These are phyloP conservation scores for Choreutis nemorana DNA, from an alignment of 2,888 invertebrate species.

Conservation along the genomic window DNA sequence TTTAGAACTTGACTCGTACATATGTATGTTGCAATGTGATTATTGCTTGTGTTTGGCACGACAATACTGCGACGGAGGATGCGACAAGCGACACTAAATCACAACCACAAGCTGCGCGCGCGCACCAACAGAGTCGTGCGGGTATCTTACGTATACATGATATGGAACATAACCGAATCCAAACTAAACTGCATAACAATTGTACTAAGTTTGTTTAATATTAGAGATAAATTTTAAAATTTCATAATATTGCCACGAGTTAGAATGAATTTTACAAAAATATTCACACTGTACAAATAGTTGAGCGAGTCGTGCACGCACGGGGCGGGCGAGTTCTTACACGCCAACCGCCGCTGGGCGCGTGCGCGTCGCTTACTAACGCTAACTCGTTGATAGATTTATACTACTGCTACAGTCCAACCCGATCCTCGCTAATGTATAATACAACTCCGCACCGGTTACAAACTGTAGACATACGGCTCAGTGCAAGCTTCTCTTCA, in stretches of 20 bases:
- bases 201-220: constrained; percentile 46
- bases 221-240: constrained; percentile 50
- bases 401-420: constrained; percentile 21
- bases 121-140: constrained; percentile 13
- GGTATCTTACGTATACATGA: constrained; percentile 21
- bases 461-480: constrained; percentile 4
- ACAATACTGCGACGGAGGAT: constrained; percentile 22
- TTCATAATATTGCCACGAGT: constrained; percentile 60
- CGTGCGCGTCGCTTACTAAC: constrained; percentile 20
- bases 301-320: constrained; percentile 36
- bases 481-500: constrained; percentile 2
- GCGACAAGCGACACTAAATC: constrained; percentile 39
- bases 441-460: constrained; percentile 3
- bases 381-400: constrained; percentile 61
- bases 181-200: constrained; percentile 29
- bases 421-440: constrained; percentile 2
- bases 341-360: not conserved
- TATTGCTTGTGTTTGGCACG: constrained; percentile 29
- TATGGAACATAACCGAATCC: constrained; percentile 2
- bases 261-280: constrained; percentile 62
- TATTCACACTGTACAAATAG: constrained; percentile 63
- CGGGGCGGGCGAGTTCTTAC: not conserved
- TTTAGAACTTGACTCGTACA: constrained; percentile 30
- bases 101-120: constrained; percentile 45
- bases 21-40: constrained; percentile 10